These are phyloP conservation scores for Atta texana DNA, from an alignment of 1,140 invertebrate species.

Conservation along the genomic window DNA sequence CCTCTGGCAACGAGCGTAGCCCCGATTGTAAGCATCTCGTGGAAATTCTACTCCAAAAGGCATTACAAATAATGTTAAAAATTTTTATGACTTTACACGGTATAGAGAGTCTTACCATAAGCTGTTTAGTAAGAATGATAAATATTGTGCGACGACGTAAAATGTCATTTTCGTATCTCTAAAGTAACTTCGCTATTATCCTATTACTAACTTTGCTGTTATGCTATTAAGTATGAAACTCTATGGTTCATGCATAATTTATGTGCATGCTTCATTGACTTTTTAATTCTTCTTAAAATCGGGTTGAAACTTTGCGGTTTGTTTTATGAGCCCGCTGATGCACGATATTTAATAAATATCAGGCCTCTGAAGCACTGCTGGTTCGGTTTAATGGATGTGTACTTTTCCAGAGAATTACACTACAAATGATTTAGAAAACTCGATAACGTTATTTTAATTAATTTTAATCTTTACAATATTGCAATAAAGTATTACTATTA, in stretches of 20 bases:
- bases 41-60: background rate
- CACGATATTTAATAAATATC: slow-evolving; percentile 44
- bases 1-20: background rate
- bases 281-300: slow-evolving; percentile 60
- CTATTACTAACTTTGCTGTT: slow-evolving; percentile 64
- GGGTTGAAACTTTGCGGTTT: slow-evolving; percentile 35
- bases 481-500: too few relatives aligned
- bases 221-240: slow-evolving; percentile 59
- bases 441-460: background rate
- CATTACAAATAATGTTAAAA: background rate
- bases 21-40: background rate
- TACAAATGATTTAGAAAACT: background rate
- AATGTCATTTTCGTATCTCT: slow-evolving; percentile 59
- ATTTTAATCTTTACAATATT: too few relatives aligned
- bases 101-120: slow-evolving; percentile 36
- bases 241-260: slow-evolving; percentile 59
- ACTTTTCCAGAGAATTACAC: background rate
- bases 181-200: slow-evolving; percentile 61
- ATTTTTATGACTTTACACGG: slow-evolving; percentile 23
- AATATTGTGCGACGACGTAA: slow-evolving; percentile 63
- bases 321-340: background rate
- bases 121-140: slow-evolving; percentile 55
- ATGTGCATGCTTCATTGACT: slow-evolving; percentile 55
- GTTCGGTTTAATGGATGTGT: background rate
- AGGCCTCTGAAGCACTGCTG: background rate